Base-by-base conservation (phyloP, 2,797 vertebrate genomes). In the Cyclura pinguis region DNA sequence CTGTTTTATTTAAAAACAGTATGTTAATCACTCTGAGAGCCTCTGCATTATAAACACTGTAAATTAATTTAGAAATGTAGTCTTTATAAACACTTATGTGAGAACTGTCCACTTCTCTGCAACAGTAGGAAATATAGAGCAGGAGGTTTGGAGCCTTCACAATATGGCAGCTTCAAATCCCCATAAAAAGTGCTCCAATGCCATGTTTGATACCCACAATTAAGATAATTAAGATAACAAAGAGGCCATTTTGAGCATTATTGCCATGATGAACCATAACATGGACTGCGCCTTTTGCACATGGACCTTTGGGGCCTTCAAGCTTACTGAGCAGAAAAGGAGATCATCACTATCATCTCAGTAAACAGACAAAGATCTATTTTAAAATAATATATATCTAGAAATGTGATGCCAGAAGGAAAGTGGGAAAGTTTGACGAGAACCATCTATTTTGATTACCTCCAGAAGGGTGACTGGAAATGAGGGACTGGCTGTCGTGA, bases 401-500 rank as follows among this genome's bases (percentile, higher is more conserved):
- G n/a, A 86, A 86, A 87, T 77, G 27, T 86, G 14, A 52, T 87
- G 59, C 80, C 35, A 8, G 50, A 29, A 18, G 59, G 29, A 92
- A 86, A 78, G 29, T 4, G 6, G 35, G 14, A 59, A 47, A 83
- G 16, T 69, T 77, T 83, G 72, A 83, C 12, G 50, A 86, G 80
- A 69, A 18, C 50, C 84, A 84, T 92, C 72, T 84, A 80, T 62
- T 87, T 69, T 89, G 80, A 69, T 89, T 92, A 92, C 59, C 59
- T 47, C n/a, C 14, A 83, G 84, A 80, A 80, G 6, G 24, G 52
- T 72, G 22, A 72, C 38, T 18, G 62, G 74, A 38, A 72, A 52
- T 7, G 52, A 27, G 52, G 35, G 59, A 83, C 73, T 3, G 57
- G 80, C 59, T 38, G 35, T n/a, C 32, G 42, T 84, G 38, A 84